Evolutionary conservation across 2,113 vertebrate genomes (phyloP).

Genomic region (Chauna torquata): DNA sequence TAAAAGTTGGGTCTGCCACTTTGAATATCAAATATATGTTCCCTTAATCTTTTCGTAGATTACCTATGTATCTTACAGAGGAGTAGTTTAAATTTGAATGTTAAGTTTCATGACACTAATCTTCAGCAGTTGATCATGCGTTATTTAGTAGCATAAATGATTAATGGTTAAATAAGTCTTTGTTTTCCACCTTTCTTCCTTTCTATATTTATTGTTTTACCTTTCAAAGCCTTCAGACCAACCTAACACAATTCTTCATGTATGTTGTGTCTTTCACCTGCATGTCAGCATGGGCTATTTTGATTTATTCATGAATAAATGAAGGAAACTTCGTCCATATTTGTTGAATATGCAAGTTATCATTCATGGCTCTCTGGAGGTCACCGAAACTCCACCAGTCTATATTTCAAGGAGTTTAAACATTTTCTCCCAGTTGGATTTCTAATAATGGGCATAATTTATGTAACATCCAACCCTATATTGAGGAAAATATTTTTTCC

Average conservation of each 20-base stretch:
- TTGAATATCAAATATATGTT: not conserved
- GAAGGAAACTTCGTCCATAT: constrained; percentile 45
- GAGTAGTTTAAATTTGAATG: not conserved
- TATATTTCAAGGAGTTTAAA: constrained; percentile 1
- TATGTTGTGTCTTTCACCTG: constrained; percentile 64
- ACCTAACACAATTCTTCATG: constrained; percentile 72
- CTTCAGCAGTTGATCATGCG: constrained; percentile 45
- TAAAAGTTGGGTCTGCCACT: not conserved
- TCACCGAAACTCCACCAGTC: constrained; percentile 17
- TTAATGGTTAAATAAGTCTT: not conserved
- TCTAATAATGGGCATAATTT: not conserved
- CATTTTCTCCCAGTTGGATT: not conserved
- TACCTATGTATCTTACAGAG: not conserved
- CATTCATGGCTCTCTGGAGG: not conserved
- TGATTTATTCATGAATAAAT: constrained; percentile 44
- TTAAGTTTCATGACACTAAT: constrained; percentile 64
- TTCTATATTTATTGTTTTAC: constrained; percentile 63
- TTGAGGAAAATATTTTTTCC: no score
- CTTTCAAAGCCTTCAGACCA: constrained; percentile 71
- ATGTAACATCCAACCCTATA: not conserved
- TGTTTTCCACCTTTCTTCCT: constrained; percentile 38
- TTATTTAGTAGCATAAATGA: constrained; percentile 27
- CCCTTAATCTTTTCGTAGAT: not conserved
- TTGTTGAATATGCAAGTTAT: not conserved
- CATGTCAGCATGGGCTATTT: constrained; percentile 60